Conservation (phyloP, 1,140 invertebrate species). For the Pantala flavescens region DNA sequence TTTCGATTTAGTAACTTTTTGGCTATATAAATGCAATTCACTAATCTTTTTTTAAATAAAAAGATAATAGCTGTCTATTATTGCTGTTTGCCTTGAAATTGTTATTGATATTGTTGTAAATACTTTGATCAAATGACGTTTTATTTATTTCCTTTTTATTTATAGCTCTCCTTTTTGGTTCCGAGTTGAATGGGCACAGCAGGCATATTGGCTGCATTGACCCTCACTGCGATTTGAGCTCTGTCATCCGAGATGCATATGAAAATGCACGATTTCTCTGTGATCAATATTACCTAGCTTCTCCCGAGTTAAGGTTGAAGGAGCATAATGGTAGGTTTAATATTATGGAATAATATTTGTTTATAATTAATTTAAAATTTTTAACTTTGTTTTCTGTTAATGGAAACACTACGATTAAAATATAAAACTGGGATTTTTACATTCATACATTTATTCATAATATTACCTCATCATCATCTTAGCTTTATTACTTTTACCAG, state of each 20-base stretch:
- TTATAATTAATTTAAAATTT: slow-evolving; percentile 92
- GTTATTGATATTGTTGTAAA: not conserved
- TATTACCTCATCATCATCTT: too few species aligned
- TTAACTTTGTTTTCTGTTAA: slow-evolving; percentile 96
- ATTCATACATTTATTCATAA: too few species aligned
- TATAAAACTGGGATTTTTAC: too few species aligned
- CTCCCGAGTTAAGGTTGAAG: slow-evolving; percentile 73
- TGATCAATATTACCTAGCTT: slow-evolving; percentile 92
- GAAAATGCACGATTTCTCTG: slow-evolving; percentile 95
- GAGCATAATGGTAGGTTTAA: slow-evolving; percentile 60
- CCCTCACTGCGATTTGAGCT: slow-evolving; percentile 78
- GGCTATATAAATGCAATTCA: too few species aligned
- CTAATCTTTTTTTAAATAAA: too few species aligned
- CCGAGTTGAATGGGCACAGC: slow-evolving; percentile 57
- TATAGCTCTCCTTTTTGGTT: slow-evolving; percentile 80
- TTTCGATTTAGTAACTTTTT: too few species aligned
- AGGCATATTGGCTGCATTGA: slow-evolving; percentile 93
- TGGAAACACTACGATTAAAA: too few species aligned
- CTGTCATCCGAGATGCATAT: slow-evolving; percentile 84
- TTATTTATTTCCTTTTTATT: slow-evolving; percentile 25
- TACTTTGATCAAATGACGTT: not conserved
- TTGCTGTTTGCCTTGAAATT: too few species aligned
- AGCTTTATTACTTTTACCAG: too few species aligned
- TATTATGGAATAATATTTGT: slow-evolving; percentile 41
- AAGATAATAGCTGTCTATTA: too few species aligned